Evolutionary conservation across 2,113 vertebrate genomes (phyloP).

Genomic region (Miniopterus natalensis): DNA sequence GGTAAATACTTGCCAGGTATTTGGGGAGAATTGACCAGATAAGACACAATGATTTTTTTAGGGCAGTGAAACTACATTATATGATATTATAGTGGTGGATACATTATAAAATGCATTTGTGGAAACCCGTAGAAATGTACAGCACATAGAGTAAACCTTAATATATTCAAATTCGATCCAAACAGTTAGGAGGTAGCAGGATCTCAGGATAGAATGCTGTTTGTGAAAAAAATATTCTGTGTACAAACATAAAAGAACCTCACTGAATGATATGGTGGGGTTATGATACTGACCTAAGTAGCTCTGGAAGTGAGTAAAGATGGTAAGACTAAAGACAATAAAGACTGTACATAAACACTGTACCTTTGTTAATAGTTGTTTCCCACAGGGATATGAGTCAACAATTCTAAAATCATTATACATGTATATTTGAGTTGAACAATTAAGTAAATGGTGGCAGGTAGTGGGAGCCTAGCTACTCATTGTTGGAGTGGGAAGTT

Average conservation of each 20-base stretch:
- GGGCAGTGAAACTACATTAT: not conserved
- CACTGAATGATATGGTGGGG: not conserved
- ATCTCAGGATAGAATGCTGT: not conserved
- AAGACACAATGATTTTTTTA: not conserved
- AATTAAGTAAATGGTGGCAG: not conserved
- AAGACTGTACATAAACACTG: not conserved
- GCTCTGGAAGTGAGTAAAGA: not conserved
- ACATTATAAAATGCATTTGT: not conserved
- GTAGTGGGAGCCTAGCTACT: not conserved
- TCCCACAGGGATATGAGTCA: not conserved
- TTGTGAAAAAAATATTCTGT: constrained; percentile 17
- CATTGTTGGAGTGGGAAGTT: not conserved
- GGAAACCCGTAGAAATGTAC: not conserved
- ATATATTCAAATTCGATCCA: not conserved
- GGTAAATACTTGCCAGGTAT: not conserved
- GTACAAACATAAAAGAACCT: not conserved
- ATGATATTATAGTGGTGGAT: not conserved
- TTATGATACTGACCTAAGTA: not conserved
- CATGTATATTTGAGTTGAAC: not conserved
- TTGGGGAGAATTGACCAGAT: not conserved
- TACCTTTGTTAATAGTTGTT: not conserved
- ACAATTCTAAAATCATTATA: not conserved
- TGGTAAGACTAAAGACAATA: not conserved
- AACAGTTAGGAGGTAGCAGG: not conserved
- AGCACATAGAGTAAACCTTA: not conserved